These are phyloP conservation scores for Mustelus asterias DNA, from an alignment of 2,113 vertebrate species.

Conservation along the genomic window DNA sequence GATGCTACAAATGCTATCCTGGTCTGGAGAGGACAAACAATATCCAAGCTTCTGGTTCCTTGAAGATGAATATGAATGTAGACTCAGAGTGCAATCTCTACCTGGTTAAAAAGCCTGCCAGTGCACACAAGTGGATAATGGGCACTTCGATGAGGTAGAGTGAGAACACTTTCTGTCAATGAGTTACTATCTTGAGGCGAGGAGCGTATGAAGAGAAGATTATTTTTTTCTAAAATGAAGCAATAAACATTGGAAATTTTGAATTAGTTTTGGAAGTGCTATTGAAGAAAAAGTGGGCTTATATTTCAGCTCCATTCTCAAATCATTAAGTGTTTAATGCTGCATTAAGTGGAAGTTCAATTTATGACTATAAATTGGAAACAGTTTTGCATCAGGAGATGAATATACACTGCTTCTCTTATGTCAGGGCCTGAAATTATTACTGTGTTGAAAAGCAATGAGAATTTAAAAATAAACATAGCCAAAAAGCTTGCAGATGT, in stretches of 20 bases:
- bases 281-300: not conserved
- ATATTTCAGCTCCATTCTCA: not conserved
- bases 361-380: not conserved
- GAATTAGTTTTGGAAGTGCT: not conserved
- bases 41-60: not conserved
- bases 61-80: not conserved
- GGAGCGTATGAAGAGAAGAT: not conserved
- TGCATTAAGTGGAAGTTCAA: constrained; percentile 1
- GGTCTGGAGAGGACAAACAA: not conserved
- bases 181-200: not conserved
- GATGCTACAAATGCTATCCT: not conserved
- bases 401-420: not conserved
- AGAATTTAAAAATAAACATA: constrained; percentile 8
- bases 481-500: not conserved
- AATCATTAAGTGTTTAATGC: not conserved
- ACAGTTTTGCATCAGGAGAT: not conserved
- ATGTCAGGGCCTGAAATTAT: not conserved
- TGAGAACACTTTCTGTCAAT: not conserved
- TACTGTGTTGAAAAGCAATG: constrained; percentile 23
- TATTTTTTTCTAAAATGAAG: not conserved
- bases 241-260: constrained; percentile 1
- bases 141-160: not conserved
- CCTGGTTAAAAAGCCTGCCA: not conserved
- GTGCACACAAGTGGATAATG: not conserved
- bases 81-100: not conserved